phyloP scores from a whole-genome alignment of 1,140 invertebrate genomes.

The Philopotamus ludificatus region DNA sequence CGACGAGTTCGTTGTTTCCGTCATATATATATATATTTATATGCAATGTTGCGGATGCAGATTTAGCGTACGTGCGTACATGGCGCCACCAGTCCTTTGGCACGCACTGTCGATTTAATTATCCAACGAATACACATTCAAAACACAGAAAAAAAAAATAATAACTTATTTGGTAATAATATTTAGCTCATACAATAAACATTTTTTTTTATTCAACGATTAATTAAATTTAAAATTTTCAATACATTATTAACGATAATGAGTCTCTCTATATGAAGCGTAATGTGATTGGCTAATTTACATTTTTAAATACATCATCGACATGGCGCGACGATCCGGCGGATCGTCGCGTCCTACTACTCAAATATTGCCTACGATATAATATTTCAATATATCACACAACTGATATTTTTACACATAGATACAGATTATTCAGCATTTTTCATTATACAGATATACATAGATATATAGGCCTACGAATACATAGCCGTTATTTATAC shows the following conservation, averaged over 20 bases:
- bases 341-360: conserved; percentile 20
- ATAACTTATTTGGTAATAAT: conserved; percentile 5
- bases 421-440: conserved; percentile 2
- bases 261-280: conserved; percentile 42
- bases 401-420: conserved; percentile 20
- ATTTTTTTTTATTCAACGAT: conserved; percentile 32
- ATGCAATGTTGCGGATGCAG: too few species aligned
- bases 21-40: too few species aligned
- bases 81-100: conserved; percentile 33
- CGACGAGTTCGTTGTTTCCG: too few species aligned
- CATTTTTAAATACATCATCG: conserved; percentile 18
- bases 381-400: conserved; percentile 21
- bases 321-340: too few species aligned
- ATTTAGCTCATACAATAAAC: conserved; percentile 21
- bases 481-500: conserved; percentile 9
- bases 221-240: conserved; percentile 32
- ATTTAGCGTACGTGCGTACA: too few species aligned
- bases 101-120: conserved; percentile 27
- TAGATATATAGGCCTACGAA: conserved; percentile 19
- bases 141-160: conserved; percentile 8
- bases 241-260: conserved; percentile 34
- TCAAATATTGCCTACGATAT: conserved; percentile 22
- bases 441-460: conserved; percentile 11
- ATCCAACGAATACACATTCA: conserved; percentile 22
- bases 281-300: conserved; percentile 41